Conservation (phyloP, 37 sponge, comb jelly and placozoan genomes). For the Aplysina aerophoba region DNA sequence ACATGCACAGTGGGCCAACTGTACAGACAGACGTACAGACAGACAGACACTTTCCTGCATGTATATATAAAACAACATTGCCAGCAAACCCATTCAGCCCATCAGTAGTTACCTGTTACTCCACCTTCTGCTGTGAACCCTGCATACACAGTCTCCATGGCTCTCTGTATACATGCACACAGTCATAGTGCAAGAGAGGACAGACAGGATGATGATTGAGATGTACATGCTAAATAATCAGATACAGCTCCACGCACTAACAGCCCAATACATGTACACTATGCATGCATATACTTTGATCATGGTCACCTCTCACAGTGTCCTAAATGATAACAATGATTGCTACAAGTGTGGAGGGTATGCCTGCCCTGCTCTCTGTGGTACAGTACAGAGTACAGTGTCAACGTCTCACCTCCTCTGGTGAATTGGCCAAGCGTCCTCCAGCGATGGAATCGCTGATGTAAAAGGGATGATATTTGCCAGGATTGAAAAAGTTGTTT, state of each 20-base stretch:
- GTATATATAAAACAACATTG: too few relatives aligned
- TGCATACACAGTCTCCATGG: constrained; percentile 53
- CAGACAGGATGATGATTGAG: neutral
- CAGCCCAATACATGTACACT: neutral
- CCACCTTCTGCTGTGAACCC: constrained; percentile 35
- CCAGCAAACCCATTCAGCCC: too few relatives aligned
- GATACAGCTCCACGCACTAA: neutral
- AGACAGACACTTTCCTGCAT: too few relatives aligned
- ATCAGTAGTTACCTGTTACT: too few relatives aligned
- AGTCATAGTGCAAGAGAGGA: neutral
- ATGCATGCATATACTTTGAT: too few relatives aligned
- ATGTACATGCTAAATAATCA: neutral
- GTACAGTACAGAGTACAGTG: too few relatives aligned
- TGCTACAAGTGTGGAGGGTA: too few relatives aligned
- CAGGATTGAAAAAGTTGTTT: constrained; percentile 8
- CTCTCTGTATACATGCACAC: neutral
- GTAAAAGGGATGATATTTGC: constrained; percentile 78
- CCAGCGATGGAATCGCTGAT: constrained; percentile 57
- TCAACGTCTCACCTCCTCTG: constrained; percentile 6
- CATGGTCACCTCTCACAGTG: too few relatives aligned
- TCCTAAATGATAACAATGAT: too few relatives aligned
- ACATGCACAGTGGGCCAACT: too few relatives aligned
- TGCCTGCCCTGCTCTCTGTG: too few relatives aligned
- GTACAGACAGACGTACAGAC: too few relatives aligned
- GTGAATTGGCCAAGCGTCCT: constrained; percentile 39